Base-by-base conservation (phyloP, 2,113 vertebrate genomes). In the Pedionomus torquatus region DNA sequence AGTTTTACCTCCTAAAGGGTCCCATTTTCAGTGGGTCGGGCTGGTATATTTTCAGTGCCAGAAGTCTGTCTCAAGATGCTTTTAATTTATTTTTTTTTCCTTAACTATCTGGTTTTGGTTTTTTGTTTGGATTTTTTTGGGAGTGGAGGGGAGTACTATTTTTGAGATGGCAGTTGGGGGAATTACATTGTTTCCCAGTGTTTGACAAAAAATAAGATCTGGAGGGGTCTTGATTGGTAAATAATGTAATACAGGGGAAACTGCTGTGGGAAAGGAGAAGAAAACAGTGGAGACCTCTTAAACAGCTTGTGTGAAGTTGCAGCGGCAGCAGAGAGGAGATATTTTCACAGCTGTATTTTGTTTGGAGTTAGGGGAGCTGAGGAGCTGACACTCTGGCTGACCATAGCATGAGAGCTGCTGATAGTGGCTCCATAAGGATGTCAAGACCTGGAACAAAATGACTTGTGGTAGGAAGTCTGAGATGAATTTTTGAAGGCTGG, bases 281-380 rank as follows among this genome's bases (percentile, higher is more conserved):
- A 95, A 96, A 94, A 93, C 92, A 79, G 88, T 79, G 39, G 80
- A 87, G 90, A 89, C 86, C 83, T 95, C 89, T 95, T 61, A 82
- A 95, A 75, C 6, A 21, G 43, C 78, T 87, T 61, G 69, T 93
- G 75, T 89, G 90, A 91, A 93, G 57, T 85, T 95, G 78, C 89
- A 91, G 76, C 3, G 0, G 77, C 86, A 87, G 77, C 14, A 4
- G 55, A 89, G 83, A 88, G 80, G 86, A 68, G 58, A 37, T 96
- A 79, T 97, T 97, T 97, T 97, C 77, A 94, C 96, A 97, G 95
- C 97, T 97, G 95, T 92, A 84, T 97, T 96, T 97, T 96, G 89
- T 93, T 95, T 96, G 89, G 92, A 93, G 70, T 87, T 92, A 74
- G 77, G 52, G 85, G 37, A 95, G 61, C 70, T 89, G 81, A 91